Evolutionary conservation across 2,113 vertebrate genomes (phyloP), one percentile per base, ranked within the genome.

Genomic region (Columba janthina): DNA sequence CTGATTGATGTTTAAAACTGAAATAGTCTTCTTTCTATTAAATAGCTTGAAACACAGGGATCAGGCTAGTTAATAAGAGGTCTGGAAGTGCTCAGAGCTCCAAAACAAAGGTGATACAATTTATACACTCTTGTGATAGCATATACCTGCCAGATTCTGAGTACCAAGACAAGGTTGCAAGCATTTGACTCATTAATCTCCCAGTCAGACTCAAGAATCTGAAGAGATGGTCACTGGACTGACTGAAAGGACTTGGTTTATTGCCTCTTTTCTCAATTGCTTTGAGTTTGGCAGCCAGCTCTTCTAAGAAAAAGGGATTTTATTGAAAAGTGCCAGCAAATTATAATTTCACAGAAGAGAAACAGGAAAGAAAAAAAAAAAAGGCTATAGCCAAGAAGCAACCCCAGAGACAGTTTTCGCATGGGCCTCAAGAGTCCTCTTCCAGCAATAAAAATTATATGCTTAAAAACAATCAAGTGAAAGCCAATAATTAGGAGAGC

Each of bases 301-400:
- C 71, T 93, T 94, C 86, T 79, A 96, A 97, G 94, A 96, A 96
- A 95, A 70, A 48, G 12, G 19, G 58, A 66, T 94, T 94, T 95
- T 70, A 93, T 31, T 94, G 90, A 93, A 97, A 95, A 86, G 82
- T 79, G 83, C 74, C 78, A 58, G 15, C 67, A 67, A 76, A 93
- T 95, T 93, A 96, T 71, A 95, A 84, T 94, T 97, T 95, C 74
- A 93, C 50, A 78, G 70, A 81, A 76, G 74, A 88, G 77, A 90
- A 65, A 73, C 64, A 89, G 62, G 34, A 36, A 44, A 89, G 62
- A 32, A 36, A 44, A 89, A 53, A 38, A 44, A 75, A 85, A 79
- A 80, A 89, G 69, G 51, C 91, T 89, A 62, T 38, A 73, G 65
- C 20, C 13, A 72, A 85, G 74, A 22, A 42, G 71, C 9, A 7